These are phyloP conservation scores for Myotis pilosus DNA, from an alignment of 2,797 vertebrate species.

Conservation along the genomic window DNA sequence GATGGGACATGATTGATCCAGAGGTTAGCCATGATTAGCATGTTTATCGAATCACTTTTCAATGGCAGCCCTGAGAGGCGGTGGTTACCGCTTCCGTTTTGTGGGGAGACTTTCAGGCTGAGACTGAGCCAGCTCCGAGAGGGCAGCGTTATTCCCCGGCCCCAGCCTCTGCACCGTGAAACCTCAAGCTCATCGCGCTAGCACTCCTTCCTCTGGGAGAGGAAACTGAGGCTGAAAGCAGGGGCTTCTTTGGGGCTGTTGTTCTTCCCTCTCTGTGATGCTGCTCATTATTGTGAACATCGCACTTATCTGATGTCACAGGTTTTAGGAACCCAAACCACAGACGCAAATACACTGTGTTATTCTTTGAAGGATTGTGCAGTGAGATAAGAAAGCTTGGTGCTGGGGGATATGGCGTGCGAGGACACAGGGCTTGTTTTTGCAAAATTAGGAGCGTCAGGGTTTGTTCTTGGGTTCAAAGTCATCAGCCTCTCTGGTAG, in stretches of 20 bases:
- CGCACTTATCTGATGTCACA: conserved; percentile 65
- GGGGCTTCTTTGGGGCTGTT: neutral
- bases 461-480: neutral
- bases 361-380: conserved; percentile 15
- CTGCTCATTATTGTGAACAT: conserved; percentile 13
- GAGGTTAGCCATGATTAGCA: rapidly evolving
- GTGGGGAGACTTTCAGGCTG: neutral
- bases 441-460: neutral
- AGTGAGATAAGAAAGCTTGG: neutral
- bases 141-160: rapidly evolving
- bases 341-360: conserved; percentile 46
- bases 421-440: neutral
- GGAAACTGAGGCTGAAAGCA: neutral
- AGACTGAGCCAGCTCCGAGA: neutral
- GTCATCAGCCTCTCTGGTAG: neutral
- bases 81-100: rapidly evolving
- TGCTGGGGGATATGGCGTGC: rapidly evolving
- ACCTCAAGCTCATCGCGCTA: neutral
- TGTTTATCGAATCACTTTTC: neutral
- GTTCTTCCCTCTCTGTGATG: neutral
- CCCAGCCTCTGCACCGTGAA: neutral
- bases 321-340: conserved; percentile 69
- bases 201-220: neutral
- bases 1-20: rapidly evolving
- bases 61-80: neutral